phyloP scores from a whole-genome alignment of 2,113 vertebrate genomes.

The Zosterops japonicus region DNA sequence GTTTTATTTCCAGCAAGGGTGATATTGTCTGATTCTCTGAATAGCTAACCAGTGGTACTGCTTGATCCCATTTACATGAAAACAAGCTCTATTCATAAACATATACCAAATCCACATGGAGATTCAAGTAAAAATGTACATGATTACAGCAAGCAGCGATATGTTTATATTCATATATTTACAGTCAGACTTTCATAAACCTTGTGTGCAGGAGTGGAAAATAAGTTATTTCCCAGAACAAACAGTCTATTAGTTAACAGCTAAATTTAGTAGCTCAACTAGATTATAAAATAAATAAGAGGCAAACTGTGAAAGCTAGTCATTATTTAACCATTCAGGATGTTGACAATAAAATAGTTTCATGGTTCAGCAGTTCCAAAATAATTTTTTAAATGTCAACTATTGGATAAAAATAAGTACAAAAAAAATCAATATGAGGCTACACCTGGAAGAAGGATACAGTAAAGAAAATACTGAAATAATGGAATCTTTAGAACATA shows the following conservation, averaged over 20 bases:
- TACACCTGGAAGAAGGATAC: slow-evolving; percentile 28
- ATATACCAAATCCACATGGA: slow-evolving; percentile 72
- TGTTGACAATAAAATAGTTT: slow-evolving; percentile 75
- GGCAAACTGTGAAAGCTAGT: slow-evolving; percentile 63
- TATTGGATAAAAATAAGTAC: slow-evolving; percentile 53
- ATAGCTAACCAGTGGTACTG: slow-evolving; percentile 72
- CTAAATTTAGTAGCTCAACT: slow-evolving; percentile 72
- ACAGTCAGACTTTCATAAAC: slow-evolving; percentile 72
- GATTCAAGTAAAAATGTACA: slow-evolving; percentile 73
- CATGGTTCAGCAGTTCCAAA: slow-evolving; percentile 66
- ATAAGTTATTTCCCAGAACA: slow-evolving; percentile 73
- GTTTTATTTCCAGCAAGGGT: slow-evolving; percentile 66
- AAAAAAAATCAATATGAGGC: slow-evolving; percentile 1
- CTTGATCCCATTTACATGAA: slow-evolving; percentile 80
- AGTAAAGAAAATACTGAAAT: slow-evolving; percentile 47
- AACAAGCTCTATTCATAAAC: slow-evolving; percentile 77
- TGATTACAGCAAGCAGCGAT: slow-evolving; percentile 68
- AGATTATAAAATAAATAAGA: slow-evolving; percentile 76
- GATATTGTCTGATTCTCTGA: slow-evolving; percentile 75
- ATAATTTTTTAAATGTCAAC: slow-evolving; percentile 70
- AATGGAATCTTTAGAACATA: slow-evolving; percentile 23
- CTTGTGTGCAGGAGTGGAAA: slow-evolving; percentile 62
- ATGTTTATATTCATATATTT: slow-evolving; percentile 80
- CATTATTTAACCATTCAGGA: slow-evolving; percentile 68
- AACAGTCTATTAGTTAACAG: slow-evolving; percentile 67